A percentile compares a stretch with the other conserved stretches of the same genome.
Evolutionary conservation across 2,888 invertebrate genomes (phyloP).

Genomic region (Microctonus aethiopoides): DNA sequence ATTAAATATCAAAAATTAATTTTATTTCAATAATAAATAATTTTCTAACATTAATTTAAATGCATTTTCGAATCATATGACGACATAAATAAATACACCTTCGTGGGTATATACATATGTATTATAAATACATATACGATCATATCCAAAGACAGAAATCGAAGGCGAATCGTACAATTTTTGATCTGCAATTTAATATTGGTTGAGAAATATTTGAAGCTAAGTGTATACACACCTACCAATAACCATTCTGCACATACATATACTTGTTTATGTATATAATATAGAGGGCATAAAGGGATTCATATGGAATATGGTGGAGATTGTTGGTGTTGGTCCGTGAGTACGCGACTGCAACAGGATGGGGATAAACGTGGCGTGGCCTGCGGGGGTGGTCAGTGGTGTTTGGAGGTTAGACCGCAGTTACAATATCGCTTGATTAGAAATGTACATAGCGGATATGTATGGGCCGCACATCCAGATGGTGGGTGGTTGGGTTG

Average conservation of each 20-base stretch:
- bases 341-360: slow-evolving; percentile 31
- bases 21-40: too few species aligned
- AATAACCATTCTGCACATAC: too few species aligned
- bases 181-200: slow-evolving; percentile 2
- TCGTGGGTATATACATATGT: slow-evolving; percentile 30
- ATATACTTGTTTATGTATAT: not conserved
- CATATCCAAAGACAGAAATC: not conserved
- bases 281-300: slow-evolving; percentile 19
- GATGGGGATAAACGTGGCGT: slow-evolving; percentile 43
- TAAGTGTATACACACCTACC: too few species aligned
- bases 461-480: slow-evolving; percentile 63
- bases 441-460: slow-evolving; percentile 68
- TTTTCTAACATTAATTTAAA: too few species aligned
- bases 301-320: slow-evolving; percentile 13
- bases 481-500: slow-evolving; percentile 52
- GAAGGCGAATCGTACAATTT: slow-evolving; percentile 19
- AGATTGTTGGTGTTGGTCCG: slow-evolving; percentile 35
- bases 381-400: slow-evolving; percentile 49
- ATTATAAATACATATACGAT: not conserved
- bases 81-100: too few species aligned
- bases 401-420: slow-evolving; percentile 68
- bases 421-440: slow-evolving; percentile 69
- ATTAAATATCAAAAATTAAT: too few species aligned
- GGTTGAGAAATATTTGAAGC: not conserved
- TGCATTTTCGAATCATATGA: too few species aligned